Conservation (phyloP, 2,888 invertebrate genomes). For the Auanema sp. region DNA sequence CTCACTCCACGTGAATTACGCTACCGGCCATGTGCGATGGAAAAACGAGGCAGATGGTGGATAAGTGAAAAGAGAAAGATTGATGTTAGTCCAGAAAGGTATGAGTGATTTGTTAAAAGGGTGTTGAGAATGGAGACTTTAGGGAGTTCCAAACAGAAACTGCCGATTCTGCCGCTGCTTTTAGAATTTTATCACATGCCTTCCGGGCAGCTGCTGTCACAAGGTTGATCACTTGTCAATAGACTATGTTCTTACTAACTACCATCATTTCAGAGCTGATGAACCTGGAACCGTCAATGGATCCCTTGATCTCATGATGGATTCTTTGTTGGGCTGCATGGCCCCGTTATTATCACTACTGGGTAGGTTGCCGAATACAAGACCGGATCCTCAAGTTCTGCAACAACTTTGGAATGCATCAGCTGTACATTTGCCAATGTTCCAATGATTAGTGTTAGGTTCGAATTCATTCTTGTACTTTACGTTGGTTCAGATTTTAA, state of each 20-base stretch:
- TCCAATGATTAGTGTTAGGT: constrained; percentile 27
- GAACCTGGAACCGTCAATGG: constrained; percentile 54
- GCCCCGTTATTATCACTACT: constrained; percentile 47
- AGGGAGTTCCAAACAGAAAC: constrained; percentile 32
- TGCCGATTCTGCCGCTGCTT: constrained; percentile 50
- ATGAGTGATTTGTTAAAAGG: background rate
- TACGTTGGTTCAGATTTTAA: no score
- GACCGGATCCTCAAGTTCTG: constrained; percentile 23
- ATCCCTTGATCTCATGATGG: constrained; percentile 57
- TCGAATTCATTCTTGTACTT: constrained; percentile 8
- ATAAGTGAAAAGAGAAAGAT: constrained; percentile 45
- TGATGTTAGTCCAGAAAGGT: constrained; percentile 46
- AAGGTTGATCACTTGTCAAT: constrained; percentile 12
- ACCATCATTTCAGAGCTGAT: constrained; percentile 36
- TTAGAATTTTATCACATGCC: constrained; percentile 48
- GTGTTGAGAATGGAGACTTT: background rate
- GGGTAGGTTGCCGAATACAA: constrained; percentile 38
- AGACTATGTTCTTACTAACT: no score
- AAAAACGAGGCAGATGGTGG: constrained; percentile 57
- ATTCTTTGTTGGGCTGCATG: constrained; percentile 51
- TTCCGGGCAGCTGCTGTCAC: constrained; percentile 42
- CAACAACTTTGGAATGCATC: constrained; percentile 49
- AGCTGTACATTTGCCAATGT: constrained; percentile 52
- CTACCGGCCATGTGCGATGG: constrained; percentile 48
- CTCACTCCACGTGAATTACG: constrained; percentile 28